Base-by-base conservation (phyloP, 2,888 invertebrate genomes). In the Oxytorus armatus region DNA sequence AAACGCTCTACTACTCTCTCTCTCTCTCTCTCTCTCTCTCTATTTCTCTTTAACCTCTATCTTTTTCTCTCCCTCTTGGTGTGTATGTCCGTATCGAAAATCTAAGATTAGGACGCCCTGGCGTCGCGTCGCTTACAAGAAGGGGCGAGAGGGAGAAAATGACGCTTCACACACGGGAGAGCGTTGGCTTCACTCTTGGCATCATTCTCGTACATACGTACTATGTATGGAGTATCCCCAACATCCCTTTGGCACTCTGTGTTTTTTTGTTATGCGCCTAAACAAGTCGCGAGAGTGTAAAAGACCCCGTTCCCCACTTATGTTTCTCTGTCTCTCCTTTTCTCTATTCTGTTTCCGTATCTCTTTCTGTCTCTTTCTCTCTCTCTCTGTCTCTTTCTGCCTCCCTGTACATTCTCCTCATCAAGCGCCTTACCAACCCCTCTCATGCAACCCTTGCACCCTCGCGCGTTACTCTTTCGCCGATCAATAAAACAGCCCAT, bases 401-500 rank as follows among this genome's bases (percentile, higher is more conserved):
- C 57, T 51, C 44, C 33, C 14, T 73, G 44, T 59, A 72, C 70
- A 61, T 79, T 74, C 51, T 69, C 47, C 55, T 82, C 82, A 77
- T 74, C 83, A 81, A 82, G 57, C 83, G 81, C 83, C 82, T 83
- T 82, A 82, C 82, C 82, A 47, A 81, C 82, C 81, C 82, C 81
- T 82, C 79, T 78, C 65, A 63, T 57, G 65, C 76, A 74, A 75
- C 77, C 69, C 82, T 82, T 69, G 81, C 51, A 74, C 83, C 81
- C 83, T 84, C 82, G 68, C 81, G 68, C 79, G 85, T 88, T 87
- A 87, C 88, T 88, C 86, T 88, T 88, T 86, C 89, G 86, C 85
- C 89, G 90, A 91, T 91, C 91, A 90, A 91, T 91, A 90, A 90
- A 89, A 89, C 86, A 87, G 88, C 86, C 88, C 88, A 89, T 89